Evolutionary conservation across 2,113 vertebrate genomes (phyloP).

Genomic region (Galeopterus variegatus): DNA sequence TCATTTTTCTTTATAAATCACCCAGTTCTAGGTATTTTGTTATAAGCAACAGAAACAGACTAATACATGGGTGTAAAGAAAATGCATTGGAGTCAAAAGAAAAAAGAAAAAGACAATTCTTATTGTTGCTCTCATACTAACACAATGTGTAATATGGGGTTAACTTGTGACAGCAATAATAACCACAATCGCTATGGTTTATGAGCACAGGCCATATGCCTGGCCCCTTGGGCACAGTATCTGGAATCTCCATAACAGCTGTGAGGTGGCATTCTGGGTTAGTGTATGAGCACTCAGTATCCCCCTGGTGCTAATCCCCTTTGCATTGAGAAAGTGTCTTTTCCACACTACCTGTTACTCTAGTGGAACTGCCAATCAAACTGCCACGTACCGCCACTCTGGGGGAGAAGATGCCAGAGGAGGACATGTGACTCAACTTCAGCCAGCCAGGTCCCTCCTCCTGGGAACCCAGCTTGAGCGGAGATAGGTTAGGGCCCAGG

Average conservation of each 20-base stretch:
- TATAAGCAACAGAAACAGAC: too few relatives aligned
- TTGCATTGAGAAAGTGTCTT: background rate
- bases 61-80: background rate
- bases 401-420: background rate
- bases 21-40: too few relatives aligned
- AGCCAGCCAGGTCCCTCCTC: background rate
- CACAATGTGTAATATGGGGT: background rate
- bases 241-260: background rate
- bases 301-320: background rate
- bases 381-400: background rate
- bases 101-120: background rate
- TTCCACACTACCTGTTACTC: background rate
- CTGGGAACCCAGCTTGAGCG: background rate
- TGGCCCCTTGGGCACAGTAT: background rate
- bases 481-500: background rate
- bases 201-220: background rate
- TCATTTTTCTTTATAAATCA: too few relatives aligned
- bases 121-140: background rate
- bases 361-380: background rate
- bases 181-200: background rate
- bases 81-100: background rate
- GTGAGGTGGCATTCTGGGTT: background rate
- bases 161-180: background rate
- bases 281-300: rapidly evolving
- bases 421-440: background rate